phyloP scores from a whole-genome alignment of 2,888 invertebrate genomes.

The Adelphocoris suturalis region DNA sequence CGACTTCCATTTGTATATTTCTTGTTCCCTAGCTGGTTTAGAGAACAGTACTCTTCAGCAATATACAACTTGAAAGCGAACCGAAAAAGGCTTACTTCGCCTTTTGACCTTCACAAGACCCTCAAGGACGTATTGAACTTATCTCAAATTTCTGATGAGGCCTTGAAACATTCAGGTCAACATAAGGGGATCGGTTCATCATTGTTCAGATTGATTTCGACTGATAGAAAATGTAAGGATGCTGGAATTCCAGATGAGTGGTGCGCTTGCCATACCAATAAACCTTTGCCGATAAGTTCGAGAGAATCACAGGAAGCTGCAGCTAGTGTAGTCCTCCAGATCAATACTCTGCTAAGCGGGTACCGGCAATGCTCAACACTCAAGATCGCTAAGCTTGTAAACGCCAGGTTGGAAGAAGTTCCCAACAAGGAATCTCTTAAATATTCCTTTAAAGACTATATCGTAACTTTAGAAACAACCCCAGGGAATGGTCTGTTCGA shows the following conservation, averaged over 20 bases:
- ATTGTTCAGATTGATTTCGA: conserved; percentile 87
- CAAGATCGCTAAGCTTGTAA: conserved; percentile 78
- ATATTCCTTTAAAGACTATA: conserved; percentile 80
- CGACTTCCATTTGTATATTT: conserved; percentile 88
- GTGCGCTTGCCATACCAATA: conserved; percentile 90
- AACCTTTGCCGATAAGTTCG: conserved; percentile 79
- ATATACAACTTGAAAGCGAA: conserved; percentile 85
- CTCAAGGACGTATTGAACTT: conserved; percentile 84
- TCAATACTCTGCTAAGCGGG: conserved; percentile 78
- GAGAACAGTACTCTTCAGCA: conserved; percentile 82
- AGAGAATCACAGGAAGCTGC: conserved; percentile 61
- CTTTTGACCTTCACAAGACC: conserved; percentile 91
- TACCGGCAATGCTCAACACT: conserved; percentile 85
- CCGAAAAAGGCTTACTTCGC: conserved; percentile 86
- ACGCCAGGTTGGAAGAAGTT: conserved; percentile 83
- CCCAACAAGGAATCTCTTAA: conserved; percentile 59
- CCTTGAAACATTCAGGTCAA: conserved; percentile 75
- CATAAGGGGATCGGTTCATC: conserved; percentile 82
- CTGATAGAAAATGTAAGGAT: conserved; percentile 85
- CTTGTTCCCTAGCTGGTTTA: conserved; percentile 87
- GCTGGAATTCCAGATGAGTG: conserved; percentile 91
- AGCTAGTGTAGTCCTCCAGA: conserved; percentile 58
- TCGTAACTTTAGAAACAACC: conserved; percentile 82
- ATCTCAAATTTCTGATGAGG: conserved; percentile 78
- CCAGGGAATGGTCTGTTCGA: conserved; percentile 90